Evolutionary conservation across 1,140 invertebrate genomes (phyloP).

Genomic region (Plodia interpunctella): DNA sequence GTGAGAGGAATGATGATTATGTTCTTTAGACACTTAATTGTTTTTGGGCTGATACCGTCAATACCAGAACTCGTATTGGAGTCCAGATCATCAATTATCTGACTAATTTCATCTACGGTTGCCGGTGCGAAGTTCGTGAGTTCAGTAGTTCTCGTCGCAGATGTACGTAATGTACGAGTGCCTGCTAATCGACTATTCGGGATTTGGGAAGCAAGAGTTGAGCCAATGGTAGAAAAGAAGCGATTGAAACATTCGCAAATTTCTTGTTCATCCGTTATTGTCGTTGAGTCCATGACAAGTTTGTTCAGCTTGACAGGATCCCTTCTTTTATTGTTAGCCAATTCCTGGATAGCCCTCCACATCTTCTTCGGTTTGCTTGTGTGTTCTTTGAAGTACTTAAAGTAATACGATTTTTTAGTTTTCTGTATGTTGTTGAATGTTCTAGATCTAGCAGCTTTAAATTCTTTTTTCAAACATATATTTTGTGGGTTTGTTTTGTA

Average conservation of each 20-base stretch:
- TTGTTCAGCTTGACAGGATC: not conserved
- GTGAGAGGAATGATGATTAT: not conserved
- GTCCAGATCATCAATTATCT: not conserved
- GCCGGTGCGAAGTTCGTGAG: not conserved
- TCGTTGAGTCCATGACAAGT: not conserved
- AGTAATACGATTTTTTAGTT: slow-evolving; percentile 17
- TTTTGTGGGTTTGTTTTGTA: not conserved
- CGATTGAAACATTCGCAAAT: slow-evolving; percentile 29
- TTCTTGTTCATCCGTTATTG: slow-evolving; percentile 14
- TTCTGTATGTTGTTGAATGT: not conserved
- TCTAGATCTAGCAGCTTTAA: not conserved
- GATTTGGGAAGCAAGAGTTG: not conserved
- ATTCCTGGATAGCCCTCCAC: slow-evolving; percentile 23
- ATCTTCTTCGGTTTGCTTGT: slow-evolving; percentile 25
- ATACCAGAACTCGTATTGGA: not conserved
- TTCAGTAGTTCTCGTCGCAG: too few relatives aligned
- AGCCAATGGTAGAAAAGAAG: slow-evolving; percentile 8
- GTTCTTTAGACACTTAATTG: not conserved
- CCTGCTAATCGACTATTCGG: not conserved
- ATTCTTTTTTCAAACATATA: not conserved
- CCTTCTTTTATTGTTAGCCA: slow-evolving; percentile 22
- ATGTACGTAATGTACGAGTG: too few relatives aligned
- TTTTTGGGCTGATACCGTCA: not conserved
- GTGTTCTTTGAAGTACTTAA: slow-evolving; percentile 19
- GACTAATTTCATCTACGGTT: not conserved